Base-by-base conservation (phyloP, 2,888 invertebrate genomes). In the Rhamnusium bicolor region DNA sequence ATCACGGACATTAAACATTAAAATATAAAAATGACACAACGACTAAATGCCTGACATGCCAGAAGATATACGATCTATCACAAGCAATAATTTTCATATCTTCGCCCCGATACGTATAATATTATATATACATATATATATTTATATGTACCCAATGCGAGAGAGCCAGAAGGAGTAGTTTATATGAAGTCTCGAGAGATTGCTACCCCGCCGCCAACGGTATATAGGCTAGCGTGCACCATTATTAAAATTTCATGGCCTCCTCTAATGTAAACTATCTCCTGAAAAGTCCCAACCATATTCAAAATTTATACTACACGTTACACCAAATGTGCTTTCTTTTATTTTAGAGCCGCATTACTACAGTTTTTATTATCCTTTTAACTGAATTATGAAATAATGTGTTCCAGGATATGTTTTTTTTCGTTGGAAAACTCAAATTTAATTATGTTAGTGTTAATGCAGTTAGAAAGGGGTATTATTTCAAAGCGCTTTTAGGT, bases 221-320 rank as follows among this genome's bases (percentile, higher is more conserved):
- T 75, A 79, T 77, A 77, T 72, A 75, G 76, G 53, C 76, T 72
- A 76, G 72, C 71, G 73, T 71, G 75, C 71, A 70, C 72, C 76
- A 73, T 78, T 80, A 80, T 82, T 81, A 82, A 82, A 82, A 80
- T 82, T 82, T 82, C 82, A 82, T 79, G 76, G 75, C 77, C 76
- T 75, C 63, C 79, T 81, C 81, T 82, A 82, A 82, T 80, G 82
- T 78, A 80, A 80, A 81, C 81, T 82, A 82, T 81, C 76, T 75
- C 75, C 76, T 76, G 76, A 80, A 81, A 79, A 79, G 79, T 80
- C 80, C 80, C 80, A 71, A 73, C 68, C 75, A 76, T 80, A 78
- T 79, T 79, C 80, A 81, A 81, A 80, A 80, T 82, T 81, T 80
- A 81, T 81, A 54, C 66, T 60, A 61, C 65, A 63, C 73, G 62